A percentile compares a stretch with the other conserved stretches of the same genome.
phyloP scores from a whole-genome alignment of 2,797 vertebrate species.

The Anguilla obscura region DNA sequence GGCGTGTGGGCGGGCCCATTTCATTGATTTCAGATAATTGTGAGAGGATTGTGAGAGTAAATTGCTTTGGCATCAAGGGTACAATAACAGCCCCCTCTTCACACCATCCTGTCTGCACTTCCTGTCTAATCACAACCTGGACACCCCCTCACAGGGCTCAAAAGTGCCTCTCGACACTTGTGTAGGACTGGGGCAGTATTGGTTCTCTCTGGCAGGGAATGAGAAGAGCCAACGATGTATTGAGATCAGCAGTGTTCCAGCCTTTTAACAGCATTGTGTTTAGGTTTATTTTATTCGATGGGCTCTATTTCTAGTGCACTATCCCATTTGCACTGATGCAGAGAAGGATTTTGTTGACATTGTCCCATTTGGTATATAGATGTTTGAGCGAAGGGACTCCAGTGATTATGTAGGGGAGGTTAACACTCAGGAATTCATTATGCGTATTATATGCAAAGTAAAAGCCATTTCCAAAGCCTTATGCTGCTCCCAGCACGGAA shows the following conservation, averaged over 20 bases:
- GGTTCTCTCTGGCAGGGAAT: background rate
- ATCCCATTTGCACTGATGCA: background rate
- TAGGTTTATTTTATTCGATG: background rate
- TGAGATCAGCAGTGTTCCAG: background rate
- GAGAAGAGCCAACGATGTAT: background rate
- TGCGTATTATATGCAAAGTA: background rate
- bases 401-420: background rate
- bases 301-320: background rate
- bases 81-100: constrained; percentile 38
- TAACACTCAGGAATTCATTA: background rate
- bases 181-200: background rate
- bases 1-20: constrained; percentile 27
- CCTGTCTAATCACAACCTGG: constrained; percentile 25
- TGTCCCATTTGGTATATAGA: background rate
- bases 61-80: constrained; percentile 36
- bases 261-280: background rate
- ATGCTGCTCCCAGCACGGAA: background rate
- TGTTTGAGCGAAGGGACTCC: background rate
- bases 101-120: constrained; percentile 29
- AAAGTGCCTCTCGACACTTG: background rate
- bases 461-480: background rate
- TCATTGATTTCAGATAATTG: constrained; percentile 42
- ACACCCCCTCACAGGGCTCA: constrained; percentile 10
- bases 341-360: background rate
- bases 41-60: constrained; percentile 40